Evolutionary conservation across 2,797 vertebrate genomes (phyloP), one percentile per base, ranked within the genome.

Genomic region (Sebastolobus altivelis): DNA sequence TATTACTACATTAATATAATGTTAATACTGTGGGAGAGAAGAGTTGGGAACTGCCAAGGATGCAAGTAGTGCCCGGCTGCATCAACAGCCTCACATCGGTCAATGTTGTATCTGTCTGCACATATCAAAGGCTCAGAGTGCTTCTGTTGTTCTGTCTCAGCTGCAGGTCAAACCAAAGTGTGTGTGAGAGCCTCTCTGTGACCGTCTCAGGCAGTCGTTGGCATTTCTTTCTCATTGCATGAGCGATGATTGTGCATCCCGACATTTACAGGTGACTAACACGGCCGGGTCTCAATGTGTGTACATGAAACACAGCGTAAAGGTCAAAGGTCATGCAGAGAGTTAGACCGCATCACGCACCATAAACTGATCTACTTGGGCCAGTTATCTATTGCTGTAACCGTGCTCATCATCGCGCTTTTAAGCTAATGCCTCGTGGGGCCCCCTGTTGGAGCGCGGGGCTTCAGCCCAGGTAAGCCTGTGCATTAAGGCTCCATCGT

Each of bases 211-310:
- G 25, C 73, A 27, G 29, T 40, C 6, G 12, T 3, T 46, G 81
- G 65, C 79, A 79, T 84, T 82, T 84, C n/a, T 12, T 31, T 59
- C 16, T 61, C 33, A 65, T 7, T 13, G 54, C 81, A 68, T 59
- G 70, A 82, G 43, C 62, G 80, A 62, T 63, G 11, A 52, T 72
- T 55, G 61, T 62, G 60, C 65, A 52, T 58, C 33, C 31, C 4
- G 9, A 59, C 40, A 56, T 81, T 31, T 38, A 20, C 65, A 83
- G 82, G 72, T 77, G 73, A 77, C 29, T 12, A 70, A 78, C 54
- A 43, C 22, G 11, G n/a, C 18, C 4, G 2, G 25, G 56, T 69
- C 29, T 63, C 37, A 12, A 6, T 52, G 72, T 6, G 52, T 55
- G 8, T 63, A 67, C 35, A 20, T 52, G 18, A 77, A 77, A 27